These are phyloP conservation scores for Capitella teleta DNA, from an alignment of 1,140 invertebrate species.

Conservation along the genomic window DNA sequence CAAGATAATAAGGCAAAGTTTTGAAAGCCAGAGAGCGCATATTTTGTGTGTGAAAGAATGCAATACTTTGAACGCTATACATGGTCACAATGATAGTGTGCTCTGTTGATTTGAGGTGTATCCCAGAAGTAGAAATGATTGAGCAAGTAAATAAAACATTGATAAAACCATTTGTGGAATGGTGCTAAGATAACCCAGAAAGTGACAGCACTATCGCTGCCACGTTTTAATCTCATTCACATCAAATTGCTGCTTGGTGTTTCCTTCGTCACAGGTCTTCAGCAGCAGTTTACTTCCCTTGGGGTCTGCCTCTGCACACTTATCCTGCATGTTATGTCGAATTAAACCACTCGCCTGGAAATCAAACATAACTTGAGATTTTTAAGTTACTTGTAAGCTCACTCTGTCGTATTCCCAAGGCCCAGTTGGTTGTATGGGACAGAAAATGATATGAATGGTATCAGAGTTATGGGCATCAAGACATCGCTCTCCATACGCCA, in stretches of 20 bases:
- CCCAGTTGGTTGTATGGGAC: conserved; percentile 28
- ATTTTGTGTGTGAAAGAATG: too few species aligned
- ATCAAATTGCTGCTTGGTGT: conserved; percentile 19
- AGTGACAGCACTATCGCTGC: conserved; percentile 13
- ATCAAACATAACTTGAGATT: background rate
- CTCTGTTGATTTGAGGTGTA: too few species aligned
- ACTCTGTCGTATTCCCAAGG: conserved; percentile 20
- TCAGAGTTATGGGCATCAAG: conserved; percentile 3
- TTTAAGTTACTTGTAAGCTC: background rate
- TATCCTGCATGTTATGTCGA: conserved; percentile 17
- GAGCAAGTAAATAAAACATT: too few species aligned
- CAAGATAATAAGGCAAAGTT: too few species aligned
- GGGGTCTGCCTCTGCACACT: conserved; percentile 19
- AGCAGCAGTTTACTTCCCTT: conserved; percentile 23
- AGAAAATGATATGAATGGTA: conserved; percentile 17
- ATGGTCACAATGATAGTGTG: too few species aligned
- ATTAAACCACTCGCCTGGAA: conserved; percentile 22
- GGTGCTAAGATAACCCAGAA: too few species aligned
- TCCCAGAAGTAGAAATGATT: too few species aligned
- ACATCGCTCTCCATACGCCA: conserved; percentile 79
- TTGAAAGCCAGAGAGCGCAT: too few species aligned
- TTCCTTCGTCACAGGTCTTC: conserved; percentile 15
- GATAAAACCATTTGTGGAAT: too few species aligned
- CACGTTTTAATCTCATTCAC: conserved; percentile 22
- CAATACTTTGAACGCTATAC: too few species aligned